Evolutionary conservation across 1,140 invertebrate genomes (phyloP), one percentile per base, ranked within the genome.

Genomic region (Agrilus planipennis): DNA sequence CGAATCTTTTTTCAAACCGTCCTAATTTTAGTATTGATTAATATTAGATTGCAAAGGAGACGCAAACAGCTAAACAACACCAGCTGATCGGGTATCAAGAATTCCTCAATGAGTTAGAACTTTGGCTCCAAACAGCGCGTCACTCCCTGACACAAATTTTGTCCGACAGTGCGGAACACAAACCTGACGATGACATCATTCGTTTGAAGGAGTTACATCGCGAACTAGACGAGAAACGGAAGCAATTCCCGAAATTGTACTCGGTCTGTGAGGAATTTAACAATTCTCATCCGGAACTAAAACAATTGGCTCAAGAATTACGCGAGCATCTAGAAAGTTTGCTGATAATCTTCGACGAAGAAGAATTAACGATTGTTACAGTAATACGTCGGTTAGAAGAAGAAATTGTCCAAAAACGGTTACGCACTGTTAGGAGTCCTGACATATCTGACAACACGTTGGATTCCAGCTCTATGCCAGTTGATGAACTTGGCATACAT

Each of bases 31-130:
- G 20, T 47, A n/a, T 55, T 58, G 23, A n/a, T n/a, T n/a, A n/a
- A n/a, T n/a, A n/a, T n/a, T 53, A 72, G 63, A 62, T 61, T 42
- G 72, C 74, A 21, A 68, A 68, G 46, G 63, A 61, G 36, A 58
- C 58, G 0, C 70, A 73, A 47, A 63, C 69, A 43, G 68, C 67
- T 48, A 67, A 70, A n/a, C 58, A 70, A 19, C 51, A 70, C 44
- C 71, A 81, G 54, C 58, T 79, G 7, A 51, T 65, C 15, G 47
- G 66, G 25, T 81, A 82, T 47, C 72, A 73, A 56, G 52, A 61
- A 34, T 65, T 78, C 50, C 63, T 81, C 23, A 67, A 65, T 22
- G 73, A 79, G 52, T 68, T 79, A 0, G 76, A 80, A 48, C 52
- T 59, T 25, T 81, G 78, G 78, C 57, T 81, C 12, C 54, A 61